phyloP scores from a whole-genome alignment of 2,113 vertebrate genomes.

The Crotalus helleri region DNA sequence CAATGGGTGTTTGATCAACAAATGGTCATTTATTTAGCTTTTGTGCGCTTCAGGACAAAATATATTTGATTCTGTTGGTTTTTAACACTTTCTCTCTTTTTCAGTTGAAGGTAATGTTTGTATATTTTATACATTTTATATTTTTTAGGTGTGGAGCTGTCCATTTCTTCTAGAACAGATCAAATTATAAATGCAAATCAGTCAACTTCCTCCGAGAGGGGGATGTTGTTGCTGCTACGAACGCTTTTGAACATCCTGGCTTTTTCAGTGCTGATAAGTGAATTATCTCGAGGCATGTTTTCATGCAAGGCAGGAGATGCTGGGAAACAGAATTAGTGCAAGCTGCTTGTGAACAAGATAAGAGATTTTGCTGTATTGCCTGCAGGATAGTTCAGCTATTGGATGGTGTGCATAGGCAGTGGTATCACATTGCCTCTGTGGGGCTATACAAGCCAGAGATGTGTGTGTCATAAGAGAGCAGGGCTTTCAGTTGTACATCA shows the following conservation, averaged over 20 bases:
- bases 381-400: neutral
- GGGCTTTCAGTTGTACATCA: neutral
- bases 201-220: neutral
- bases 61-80: neutral
- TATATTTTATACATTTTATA: neutral
- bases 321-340: neutral
- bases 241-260: neutral
- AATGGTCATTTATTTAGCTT: neutral
- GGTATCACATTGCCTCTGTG: slow-evolving; percentile 4
- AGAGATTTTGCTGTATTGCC: neutral
- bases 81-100: neutral
- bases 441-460: neutral
- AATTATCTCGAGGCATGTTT: neutral
- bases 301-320: neutral
- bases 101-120: neutral
- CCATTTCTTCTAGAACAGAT: neutral
- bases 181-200: neutral
- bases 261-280: neutral
- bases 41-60: neutral
- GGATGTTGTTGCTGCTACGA: neutral
- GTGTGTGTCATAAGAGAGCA: neutral
- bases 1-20: neutral
- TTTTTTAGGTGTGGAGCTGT: neutral
- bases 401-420: neutral
- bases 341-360: neutral